Conservation (phyloP, 2,888 invertebrate genomes). For the Limnephilus marmoratus region DNA sequence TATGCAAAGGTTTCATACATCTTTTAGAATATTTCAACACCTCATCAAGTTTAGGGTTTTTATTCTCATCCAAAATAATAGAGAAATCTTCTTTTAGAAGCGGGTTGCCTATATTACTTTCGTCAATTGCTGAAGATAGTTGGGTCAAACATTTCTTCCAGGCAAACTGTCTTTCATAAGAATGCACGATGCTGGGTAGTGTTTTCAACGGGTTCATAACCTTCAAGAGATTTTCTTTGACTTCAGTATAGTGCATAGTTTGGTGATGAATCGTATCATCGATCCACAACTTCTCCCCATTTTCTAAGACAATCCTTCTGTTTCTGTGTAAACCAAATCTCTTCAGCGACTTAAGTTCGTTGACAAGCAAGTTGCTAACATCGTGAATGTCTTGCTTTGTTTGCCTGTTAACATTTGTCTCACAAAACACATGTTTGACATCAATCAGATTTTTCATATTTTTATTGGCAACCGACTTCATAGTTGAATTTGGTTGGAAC, state of each 20-base stretch:
- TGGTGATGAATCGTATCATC: slow-evolving; percentile 40
- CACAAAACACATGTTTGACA: slow-evolving; percentile 48
- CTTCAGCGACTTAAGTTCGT: slow-evolving; percentile 44
- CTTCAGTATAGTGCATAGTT: slow-evolving; percentile 15
- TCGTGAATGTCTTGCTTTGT: slow-evolving; percentile 54
- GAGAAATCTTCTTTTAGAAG: slow-evolving; percentile 10
- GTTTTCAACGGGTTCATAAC: slow-evolving; percentile 46
- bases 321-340: slow-evolving; percentile 47
- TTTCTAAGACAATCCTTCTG: slow-evolving; percentile 52
- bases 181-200: slow-evolving; percentile 27
- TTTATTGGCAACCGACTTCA: slow-evolving; percentile 36
- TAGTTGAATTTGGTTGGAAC: slow-evolving; percentile 44
- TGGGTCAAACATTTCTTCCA: slow-evolving; percentile 49
- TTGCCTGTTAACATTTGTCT: slow-evolving; percentile 41
- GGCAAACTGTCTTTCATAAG: slow-evolving; percentile 9
- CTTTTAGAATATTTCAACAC: slow-evolving; percentile 52
- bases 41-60: slow-evolving; percentile 41
- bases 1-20: slow-evolving; percentile 48
- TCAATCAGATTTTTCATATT: slow-evolving; percentile 47
- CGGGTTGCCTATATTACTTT: slow-evolving; percentile 5
- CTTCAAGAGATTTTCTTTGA: slow-evolving; percentile 46
- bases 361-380: slow-evolving; percentile 26
- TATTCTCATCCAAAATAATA: slow-evolving; percentile 37
- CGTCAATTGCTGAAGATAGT: slow-evolving; percentile 5
- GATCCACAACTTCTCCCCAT: slow-evolving; percentile 52